Conservation (phyloP, 2,888 invertebrate genomes). For the Leucophenga maculata region DNA sequence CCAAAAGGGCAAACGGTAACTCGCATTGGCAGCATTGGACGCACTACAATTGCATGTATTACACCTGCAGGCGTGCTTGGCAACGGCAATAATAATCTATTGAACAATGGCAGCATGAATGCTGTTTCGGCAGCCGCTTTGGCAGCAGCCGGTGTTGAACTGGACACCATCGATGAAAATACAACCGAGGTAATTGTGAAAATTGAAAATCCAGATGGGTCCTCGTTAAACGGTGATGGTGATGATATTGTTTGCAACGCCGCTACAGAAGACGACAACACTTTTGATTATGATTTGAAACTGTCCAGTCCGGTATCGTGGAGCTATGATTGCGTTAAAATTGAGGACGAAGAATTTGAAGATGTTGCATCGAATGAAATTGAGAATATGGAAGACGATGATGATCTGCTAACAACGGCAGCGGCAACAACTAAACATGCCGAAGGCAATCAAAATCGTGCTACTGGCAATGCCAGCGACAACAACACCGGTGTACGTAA, state of each 20-base stretch:
- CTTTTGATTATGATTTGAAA: conserved; percentile 70
- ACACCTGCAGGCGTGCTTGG: conserved; percentile 52
- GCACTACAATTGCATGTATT: conserved; percentile 67
- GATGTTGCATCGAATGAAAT: conserved; percentile 61
- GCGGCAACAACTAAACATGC: conserved; percentile 63
- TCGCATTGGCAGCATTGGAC: conserved; percentile 67
- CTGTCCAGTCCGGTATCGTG: conserved; percentile 71
- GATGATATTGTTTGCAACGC: conserved; percentile 60
- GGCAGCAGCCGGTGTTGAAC: conserved; percentile 65
- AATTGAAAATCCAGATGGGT: conserved; percentile 63
- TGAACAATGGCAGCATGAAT: conserved; percentile 58
- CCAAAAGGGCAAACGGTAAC: conserved; percentile 58
- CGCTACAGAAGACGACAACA: conserved; percentile 60
- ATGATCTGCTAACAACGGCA: conserved; percentile 64
- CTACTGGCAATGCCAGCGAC: background rate
- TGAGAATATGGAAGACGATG: conserved; percentile 67
- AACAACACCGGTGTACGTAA: conserved; percentile 36
- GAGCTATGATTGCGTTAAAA: conserved; percentile 71
- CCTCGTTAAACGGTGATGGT: conserved; percentile 59
- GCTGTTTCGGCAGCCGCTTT: conserved; percentile 62
- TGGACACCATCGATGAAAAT: conserved; percentile 66
- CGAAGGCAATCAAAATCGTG: conserved; percentile 44
- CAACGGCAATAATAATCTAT: conserved; percentile 46
- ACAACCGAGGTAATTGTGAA: conserved; percentile 70
- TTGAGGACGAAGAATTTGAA: conserved; percentile 70